Conservation (phyloP, 2,888 invertebrate genomes). For the Clanis bilineata region DNA sequence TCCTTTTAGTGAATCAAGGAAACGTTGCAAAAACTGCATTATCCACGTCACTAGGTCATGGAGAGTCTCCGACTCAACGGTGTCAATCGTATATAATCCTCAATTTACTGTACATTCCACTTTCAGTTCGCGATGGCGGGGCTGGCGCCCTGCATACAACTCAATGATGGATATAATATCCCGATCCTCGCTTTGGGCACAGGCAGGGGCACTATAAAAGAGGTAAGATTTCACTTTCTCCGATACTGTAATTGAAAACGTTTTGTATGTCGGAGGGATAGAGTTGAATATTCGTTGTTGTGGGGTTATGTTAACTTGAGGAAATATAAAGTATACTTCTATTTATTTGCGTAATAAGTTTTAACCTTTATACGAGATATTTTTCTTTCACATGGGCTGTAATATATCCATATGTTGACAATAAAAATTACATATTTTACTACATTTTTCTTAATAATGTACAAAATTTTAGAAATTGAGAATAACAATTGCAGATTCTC, state of each 20-base stretch:
- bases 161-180: conserved; percentile 71
- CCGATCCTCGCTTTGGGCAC: conserved; percentile 73
- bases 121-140: conserved; percentile 48
- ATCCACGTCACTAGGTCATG: not conserved
- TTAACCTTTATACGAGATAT: not conserved
- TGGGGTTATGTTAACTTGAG: not conserved
- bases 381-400: too few species aligned
- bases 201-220: conserved; percentile 63
- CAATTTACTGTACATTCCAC: not conserved
- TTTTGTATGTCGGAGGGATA: not conserved
- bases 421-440: too few species aligned
- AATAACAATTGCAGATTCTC: too few species aligned
- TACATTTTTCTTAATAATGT: too few species aligned
- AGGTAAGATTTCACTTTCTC: conserved; percentile 39
- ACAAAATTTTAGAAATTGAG: too few species aligned
- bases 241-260: not conserved
- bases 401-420: too few species aligned
- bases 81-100: not conserved
- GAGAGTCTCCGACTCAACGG: too few species aligned
- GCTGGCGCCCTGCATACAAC: conserved; percentile 50
- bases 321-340: not conserved
- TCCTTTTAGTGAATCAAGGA: too few species aligned
- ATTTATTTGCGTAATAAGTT: not conserved
- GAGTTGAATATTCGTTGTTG: not conserved
- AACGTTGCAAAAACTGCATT: not conserved